Percentiles rank a stretch among this genome's conserved stretches.
Evolutionary conservation across 2,888 invertebrate genomes (phyloP).

Genomic region (Fragum sueziense): DNA sequence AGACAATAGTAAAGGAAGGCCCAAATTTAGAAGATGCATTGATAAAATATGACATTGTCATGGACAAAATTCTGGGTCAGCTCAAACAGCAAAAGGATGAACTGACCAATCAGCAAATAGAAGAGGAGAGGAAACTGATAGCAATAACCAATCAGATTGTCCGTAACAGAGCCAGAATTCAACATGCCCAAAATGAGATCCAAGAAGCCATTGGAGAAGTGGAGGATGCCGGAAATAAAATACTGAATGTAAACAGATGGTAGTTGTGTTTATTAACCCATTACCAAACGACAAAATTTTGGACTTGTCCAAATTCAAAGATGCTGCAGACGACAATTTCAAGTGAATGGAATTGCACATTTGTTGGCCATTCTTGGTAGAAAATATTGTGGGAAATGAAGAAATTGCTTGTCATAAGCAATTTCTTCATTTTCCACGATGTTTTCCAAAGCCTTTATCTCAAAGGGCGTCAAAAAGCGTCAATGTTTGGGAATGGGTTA

Average conservation of each 20-base stretch:
- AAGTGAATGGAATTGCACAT: too few relatives aligned
- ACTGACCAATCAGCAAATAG: conserved; percentile 25
- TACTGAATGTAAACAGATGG: conserved; percentile 70
- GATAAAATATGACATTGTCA: conserved; percentile 58
- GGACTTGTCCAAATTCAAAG: too few relatives aligned
- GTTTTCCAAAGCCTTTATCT: neutral
- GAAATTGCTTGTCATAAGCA: neutral
- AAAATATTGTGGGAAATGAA: too few relatives aligned
- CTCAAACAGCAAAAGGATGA: conserved; percentile 9
- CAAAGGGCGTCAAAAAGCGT: too few relatives aligned
- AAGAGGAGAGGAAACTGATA: conserved; percentile 26
- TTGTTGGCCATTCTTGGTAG: too few relatives aligned
- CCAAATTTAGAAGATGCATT: conserved; percentile 61
- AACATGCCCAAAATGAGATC: conserved; percentile 61
- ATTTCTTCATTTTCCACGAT: neutral
- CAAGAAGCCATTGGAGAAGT: conserved; percentile 56
- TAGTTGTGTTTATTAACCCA: too few relatives aligned
- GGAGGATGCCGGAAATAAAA: conserved; percentile 63
- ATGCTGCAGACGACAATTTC: too few relatives aligned
- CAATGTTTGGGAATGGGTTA: too few relatives aligned
- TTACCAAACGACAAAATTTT: too few relatives aligned
- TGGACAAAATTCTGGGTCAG: conserved; percentile 61
- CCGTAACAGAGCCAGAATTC: conserved; percentile 66
- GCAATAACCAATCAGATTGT: conserved; percentile 55
- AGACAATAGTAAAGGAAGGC: conserved; percentile 66